Evolutionary conservation across 1,140 invertebrate genomes (phyloP).

Genomic region (Microplitis demolitor): DNA sequence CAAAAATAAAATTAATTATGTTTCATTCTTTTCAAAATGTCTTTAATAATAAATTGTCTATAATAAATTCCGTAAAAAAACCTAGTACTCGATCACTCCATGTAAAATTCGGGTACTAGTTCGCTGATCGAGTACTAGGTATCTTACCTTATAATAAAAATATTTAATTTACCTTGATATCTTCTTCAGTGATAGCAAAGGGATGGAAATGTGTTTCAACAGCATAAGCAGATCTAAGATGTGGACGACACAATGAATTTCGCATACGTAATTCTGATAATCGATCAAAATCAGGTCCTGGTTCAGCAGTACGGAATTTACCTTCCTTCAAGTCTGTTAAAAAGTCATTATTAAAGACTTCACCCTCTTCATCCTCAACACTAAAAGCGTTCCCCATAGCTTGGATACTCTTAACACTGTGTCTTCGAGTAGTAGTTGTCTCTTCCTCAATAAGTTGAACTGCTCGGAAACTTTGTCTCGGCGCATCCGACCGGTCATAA

Average conservation of each 20-base stretch:
- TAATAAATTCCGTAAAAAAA: no score
- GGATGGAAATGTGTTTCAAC: slow-evolving; percentile 78
- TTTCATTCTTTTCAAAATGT: no score
- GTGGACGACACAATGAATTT: slow-evolving; percentile 85
- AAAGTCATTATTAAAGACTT: slow-evolving; percentile 79
- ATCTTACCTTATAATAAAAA: not conserved
- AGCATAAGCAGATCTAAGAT: slow-evolving; percentile 87
- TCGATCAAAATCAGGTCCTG: slow-evolving; percentile 52
- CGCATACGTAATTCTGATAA: slow-evolving; percentile 77
- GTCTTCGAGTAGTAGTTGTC: slow-evolving; percentile 45
- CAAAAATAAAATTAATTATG: slow-evolving; percentile 9
- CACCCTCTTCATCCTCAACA: slow-evolving; percentile 82
- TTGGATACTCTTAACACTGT: slow-evolving; percentile 55
- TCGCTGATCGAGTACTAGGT: not conserved
- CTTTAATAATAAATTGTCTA: no score
- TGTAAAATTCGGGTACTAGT: no score
- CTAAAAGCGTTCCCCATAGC: slow-evolving; percentile 67
- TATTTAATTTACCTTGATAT: slow-evolving; percentile 70
- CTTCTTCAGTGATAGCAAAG: slow-evolving; percentile 68
- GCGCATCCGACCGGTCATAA: slow-evolving; percentile 26
- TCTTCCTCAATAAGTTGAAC: slow-evolving; percentile 46
- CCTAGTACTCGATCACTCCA: no score
- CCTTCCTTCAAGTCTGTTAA: slow-evolving; percentile 67
- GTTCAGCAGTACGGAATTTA: slow-evolving; percentile 35
- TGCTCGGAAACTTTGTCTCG: slow-evolving; percentile 26